Base-by-base conservation (phyloP, 2,113 vertebrate genomes). In the Felis chaus region DNA sequence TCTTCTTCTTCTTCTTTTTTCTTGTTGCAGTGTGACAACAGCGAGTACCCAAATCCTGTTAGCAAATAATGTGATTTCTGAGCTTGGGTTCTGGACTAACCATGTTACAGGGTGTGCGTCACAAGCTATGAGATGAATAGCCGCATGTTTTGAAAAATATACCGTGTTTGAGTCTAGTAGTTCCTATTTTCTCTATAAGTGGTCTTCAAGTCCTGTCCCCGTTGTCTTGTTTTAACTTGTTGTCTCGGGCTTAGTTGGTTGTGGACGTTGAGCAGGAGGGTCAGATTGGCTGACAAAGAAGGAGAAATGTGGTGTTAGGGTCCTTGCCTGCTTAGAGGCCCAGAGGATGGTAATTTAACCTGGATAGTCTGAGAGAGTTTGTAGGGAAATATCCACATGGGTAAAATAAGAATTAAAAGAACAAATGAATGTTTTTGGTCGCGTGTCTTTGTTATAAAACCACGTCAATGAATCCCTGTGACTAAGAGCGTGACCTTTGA, bases 41-140 rank as follows among this genome's bases (percentile, higher is more conserved):
- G 73, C 86, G 91, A 80, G 97, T 98, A 97, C 96, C 95, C 96
- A 98, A 98, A 99, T 98, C 97, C 92, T 97, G 92, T 98, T 98
- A 98, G 97, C 69, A 97, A 98, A 98, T 98, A 99, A 98, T 98
- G 97, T 96, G 82, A 98, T 98, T 98, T 98, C 95, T 82, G 81
- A 91, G 88, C 81, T 86, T 80, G 85, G 39, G n/a, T 94, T 94
- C 87, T 74, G 66, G 73, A 78, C 69, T 97, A 92, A 96, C 57
- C 18, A 36, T 50, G 71, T 96, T 86, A 96, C 3, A 4, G 63
- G 53, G 66, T 71, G 7, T 76, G 41, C 57, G 53, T 92, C 55
- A 29, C 68, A 36, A 92, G 65, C 41, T 74, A 83, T 19, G 89
- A 39, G 91, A 69, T 8, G 73, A 80, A 66, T 48, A 81, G 80